Conservation (phyloP, 2,797 vertebrate species). For the Lerista edwardsae region DNA sequence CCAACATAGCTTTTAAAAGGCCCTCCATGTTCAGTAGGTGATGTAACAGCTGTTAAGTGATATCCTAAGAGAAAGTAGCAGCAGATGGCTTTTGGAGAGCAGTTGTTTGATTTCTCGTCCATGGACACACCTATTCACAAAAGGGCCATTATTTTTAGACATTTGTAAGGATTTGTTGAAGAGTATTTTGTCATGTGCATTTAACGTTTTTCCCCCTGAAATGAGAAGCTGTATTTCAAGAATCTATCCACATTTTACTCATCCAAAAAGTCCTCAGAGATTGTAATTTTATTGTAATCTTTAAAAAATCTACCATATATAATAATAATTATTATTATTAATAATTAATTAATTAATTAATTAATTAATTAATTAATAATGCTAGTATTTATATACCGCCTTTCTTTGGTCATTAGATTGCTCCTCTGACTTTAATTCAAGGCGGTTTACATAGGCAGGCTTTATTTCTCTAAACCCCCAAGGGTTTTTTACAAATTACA, state of each 20-base stretch:
- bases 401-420: too few relatives aligned
- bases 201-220: background rate
- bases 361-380: too few relatives aligned
- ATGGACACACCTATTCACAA: background rate
- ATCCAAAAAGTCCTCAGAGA: background rate
- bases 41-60: constrained; percentile 14
- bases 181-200: too few relatives aligned
- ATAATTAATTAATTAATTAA: too few relatives aligned
- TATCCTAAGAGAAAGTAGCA: fast-evolving
- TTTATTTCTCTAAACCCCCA: too few relatives aligned
- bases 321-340: too few relatives aligned
- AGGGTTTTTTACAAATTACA: too few relatives aligned
- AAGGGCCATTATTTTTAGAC: background rate
- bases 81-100: background rate
- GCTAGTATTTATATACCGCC: too few relatives aligned
- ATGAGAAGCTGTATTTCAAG: background rate
- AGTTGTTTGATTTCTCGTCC: background rate
- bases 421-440: too few relatives aligned
- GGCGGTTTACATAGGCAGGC: too few relatives aligned
- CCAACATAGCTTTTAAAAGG: background rate
- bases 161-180: background rate
- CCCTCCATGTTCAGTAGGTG: background rate
- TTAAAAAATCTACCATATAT: too few relatives aligned
- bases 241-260: background rate
- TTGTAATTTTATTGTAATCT: too few relatives aligned